Evolutionary conservation across 2,888 invertebrate species (phyloP), one percentile per base, ranked within the genome.

Genomic region (Ichneumoninae sp.): DNA sequence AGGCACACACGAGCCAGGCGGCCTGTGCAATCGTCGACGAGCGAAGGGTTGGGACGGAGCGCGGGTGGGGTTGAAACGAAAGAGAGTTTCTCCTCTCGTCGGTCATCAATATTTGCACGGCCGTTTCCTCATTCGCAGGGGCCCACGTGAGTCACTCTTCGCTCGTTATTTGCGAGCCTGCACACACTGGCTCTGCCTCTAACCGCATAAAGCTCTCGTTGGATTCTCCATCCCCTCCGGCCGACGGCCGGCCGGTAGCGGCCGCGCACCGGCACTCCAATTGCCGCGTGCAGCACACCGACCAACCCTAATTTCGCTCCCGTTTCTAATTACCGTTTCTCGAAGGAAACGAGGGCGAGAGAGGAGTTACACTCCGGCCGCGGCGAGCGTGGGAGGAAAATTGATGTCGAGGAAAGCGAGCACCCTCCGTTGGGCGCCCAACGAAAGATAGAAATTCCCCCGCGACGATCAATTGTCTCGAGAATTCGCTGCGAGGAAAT

Each of bases 251-350:
- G 63, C 44, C 16, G n/a, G 33, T 3, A 26, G 71, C 70, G 47
- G 74, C 74, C 66, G 57, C 66, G n/a, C 30, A 40, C 57, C 60
- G 74, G 70, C 75, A 81, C 75, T 83, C 87, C 74, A 73, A 77
- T 80, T 50, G 79, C 85, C 81, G 70, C 80, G 81, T 78, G 83
- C 79, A 75, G 76, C 74, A 36, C 36, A 52, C 40, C 69, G 81
- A 44, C 65, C 82, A 52, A 79, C 79, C 84, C 86, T 75, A 81
- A 86, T 87, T 83, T 85, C 73, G 73, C 76, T 80, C 83, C 84
- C 81, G 84, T 83, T 87, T 85, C 86, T 86, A 87, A 87, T 87
- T 87, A 87, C 87, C 79, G 80, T 87, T 76, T 79, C 60, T 82
- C 74, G 83, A 80, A 79, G 86, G 81, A 86, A 83, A 75, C 82